Base-by-base conservation (phyloP, 2,797 vertebrate species). In the Gallinago stenura region DNA sequence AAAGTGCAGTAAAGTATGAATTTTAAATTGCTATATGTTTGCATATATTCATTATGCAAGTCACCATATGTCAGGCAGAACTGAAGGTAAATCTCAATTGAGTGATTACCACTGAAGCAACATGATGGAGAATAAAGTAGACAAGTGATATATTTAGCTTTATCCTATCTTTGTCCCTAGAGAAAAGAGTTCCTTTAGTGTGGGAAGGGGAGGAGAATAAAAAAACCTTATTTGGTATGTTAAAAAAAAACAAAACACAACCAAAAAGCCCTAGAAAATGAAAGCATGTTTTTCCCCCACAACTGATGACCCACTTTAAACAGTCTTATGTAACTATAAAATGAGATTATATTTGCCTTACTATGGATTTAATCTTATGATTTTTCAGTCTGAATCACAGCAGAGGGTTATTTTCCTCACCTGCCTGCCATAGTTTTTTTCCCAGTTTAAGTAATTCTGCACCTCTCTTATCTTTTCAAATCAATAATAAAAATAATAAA, bases 111-210 rank as follows among this genome's bases (percentile, higher is more conserved):
- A 87, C 51, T 73, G 68, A 93, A 95, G 69, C 41, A 91, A 82
- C 77, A 64, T 50, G 66, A 95, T 56, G 41, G 57, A 94, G 81
- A 95, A 94, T 70, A 91, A 95, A 91, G 91, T 17, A 60, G 93
- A 94, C 70, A 92, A 89, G 69, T 24, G 53, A 88, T 96, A 87
- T 93, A 88, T 94, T 96, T 93, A 95, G 87, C 54, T 90, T 88
- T 45, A 75, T 79, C 65, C 51, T 78, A 71, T 81, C 90, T 70
- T 58, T 66, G 56, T 88, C 92, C 73, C 65, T 62, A 61, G 81
- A 94, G 84, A n/a, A 84, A 94, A 93, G 60, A 2, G 7, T 76
- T 94, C 46, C 25, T 94, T 62, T 71, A 51, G 41, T 65, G 68
- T 83, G 57, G 87, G 71, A 89, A 96, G 46, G 41, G 41, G 13